Evolutionary conservation across 2,797 vertebrate species (phyloP).

Genomic region (Periparus ater): DNA sequence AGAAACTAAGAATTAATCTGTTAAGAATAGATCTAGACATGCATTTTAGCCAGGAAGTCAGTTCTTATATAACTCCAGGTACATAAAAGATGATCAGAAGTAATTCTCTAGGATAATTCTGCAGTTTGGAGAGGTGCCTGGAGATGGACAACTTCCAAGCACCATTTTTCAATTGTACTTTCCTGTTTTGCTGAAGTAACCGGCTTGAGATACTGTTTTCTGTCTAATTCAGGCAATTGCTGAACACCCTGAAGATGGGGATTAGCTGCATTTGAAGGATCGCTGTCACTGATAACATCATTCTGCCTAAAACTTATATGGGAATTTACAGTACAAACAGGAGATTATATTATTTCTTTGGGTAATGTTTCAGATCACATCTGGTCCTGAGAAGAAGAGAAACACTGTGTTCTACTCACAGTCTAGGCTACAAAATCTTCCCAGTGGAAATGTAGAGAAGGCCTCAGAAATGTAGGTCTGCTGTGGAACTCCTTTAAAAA

Average conservation of each 20-base stretch:
- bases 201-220: not conserved
- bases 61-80: not conserved
- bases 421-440: not conserved
- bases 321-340: not conserved
- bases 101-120: not conserved
- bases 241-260: not conserved
- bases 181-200: not conserved
- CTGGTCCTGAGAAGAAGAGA: not conserved
- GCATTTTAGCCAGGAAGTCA: not conserved
- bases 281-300: not conserved
- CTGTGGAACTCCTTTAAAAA: not conserved
- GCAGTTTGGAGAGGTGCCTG: not conserved
- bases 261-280: not conserved
- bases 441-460: not conserved
- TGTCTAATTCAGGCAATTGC: not conserved
- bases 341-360: not conserved
- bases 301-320: not conserved
- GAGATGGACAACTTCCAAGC: not conserved
- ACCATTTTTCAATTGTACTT: not conserved
- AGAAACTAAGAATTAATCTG: not conserved
- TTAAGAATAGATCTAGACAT: not conserved
- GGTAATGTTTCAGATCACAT: not conserved
- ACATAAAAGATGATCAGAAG: not conserved
- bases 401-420: not conserved
- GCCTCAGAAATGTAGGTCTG: not conserved